Base-by-base conservation (phyloP, 2,888 invertebrate genomes). In the Melolontha melolontha region DNA sequence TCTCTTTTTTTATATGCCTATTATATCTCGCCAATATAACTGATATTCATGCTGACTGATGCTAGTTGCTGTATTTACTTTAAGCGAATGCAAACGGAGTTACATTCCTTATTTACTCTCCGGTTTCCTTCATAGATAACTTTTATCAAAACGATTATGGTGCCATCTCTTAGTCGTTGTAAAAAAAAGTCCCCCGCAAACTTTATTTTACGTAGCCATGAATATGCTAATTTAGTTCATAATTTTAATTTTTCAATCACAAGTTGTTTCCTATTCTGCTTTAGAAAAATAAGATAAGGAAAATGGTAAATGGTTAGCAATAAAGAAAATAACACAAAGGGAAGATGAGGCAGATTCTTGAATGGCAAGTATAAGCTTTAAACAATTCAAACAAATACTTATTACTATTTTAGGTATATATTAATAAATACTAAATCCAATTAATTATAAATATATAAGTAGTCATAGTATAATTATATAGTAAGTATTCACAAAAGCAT, bases 1-100 rank as follows among this genome's bases (percentile, higher is more conserved):
- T 14, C 5, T 14, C 14, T 14, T 16, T 47, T 47, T 47, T 47
- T 47, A 47, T 47, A 47, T 14, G 12, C 16, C 16, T 47, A 1
- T 8, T 62, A 51, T 68, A 67, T 62, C 54, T 40, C 34, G 47
- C 47, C 42, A 64, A 47, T 62, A 42, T 44, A 42, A 44, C 22
- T 59, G 27, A 59, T 42, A 42, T 59, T 55, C 63, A 55, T 63
- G 52, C 57, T 69, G 50, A 47, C 49, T 12, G 14, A 54, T 66
- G 57, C 62, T 70, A 70, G 72, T 72, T 71, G 71, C 64, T 62
- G 22, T 64, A 29, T 69, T 69, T 71, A 44, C 68, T 47, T 42
- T 70, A 73, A 74, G 64, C 65, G 69, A 68, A 74, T 74, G 73
- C 69, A 74, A 73, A 74, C 73, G 44, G 34, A 50, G 50, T 50